A percentile compares a stretch with the other conserved stretches of the same genome.
Evolutionary conservation across 1,140 invertebrate genomes (phyloP).

Genomic region (Hylyphantes graminicola): DNA sequence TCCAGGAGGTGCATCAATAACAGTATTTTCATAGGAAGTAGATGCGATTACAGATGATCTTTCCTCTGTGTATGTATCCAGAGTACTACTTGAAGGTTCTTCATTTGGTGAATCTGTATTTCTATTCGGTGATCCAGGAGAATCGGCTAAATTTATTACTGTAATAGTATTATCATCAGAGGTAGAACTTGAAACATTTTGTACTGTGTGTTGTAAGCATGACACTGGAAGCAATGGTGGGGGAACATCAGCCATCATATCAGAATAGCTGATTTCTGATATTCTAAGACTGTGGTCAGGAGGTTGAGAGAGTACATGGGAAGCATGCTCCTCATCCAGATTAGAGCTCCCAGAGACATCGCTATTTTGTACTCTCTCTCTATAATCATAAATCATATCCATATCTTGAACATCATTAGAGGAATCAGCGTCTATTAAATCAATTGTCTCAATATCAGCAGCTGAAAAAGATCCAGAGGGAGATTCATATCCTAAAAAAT

Average conservation of each 20-base stretch:
- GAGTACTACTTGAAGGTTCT: neutral
- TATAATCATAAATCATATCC: conserved; percentile 12
- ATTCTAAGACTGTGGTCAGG: neutral
- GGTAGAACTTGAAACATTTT: neutral
- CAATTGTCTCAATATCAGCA: conserved; percentile 27
- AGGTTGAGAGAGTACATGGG: too few species aligned
- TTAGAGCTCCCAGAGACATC: neutral
- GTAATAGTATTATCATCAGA: neutral
- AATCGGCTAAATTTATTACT: neutral
- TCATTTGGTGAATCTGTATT: neutral
- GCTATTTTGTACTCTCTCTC: neutral
- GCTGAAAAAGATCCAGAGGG: conserved; percentile 1
- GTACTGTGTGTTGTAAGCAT: neutral
- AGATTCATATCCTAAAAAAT: conserved; percentile 18
- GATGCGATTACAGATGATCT: neutral
- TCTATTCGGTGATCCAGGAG: neutral
- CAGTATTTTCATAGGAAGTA: neutral
- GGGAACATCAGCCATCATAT: neutral
- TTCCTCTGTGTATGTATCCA: neutral
- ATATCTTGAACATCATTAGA: conserved; percentile 19
- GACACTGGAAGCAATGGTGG: neutral
- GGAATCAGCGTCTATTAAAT: conserved; percentile 31
- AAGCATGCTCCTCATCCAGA: too few species aligned
- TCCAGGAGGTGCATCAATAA: neutral
- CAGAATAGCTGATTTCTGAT: neutral